Percentiles rank a stretch among this genome's conserved stretches.
Conservation (phyloP, 2,888 invertebrate genomes). For the Eupithecia exiguata region DNA sequence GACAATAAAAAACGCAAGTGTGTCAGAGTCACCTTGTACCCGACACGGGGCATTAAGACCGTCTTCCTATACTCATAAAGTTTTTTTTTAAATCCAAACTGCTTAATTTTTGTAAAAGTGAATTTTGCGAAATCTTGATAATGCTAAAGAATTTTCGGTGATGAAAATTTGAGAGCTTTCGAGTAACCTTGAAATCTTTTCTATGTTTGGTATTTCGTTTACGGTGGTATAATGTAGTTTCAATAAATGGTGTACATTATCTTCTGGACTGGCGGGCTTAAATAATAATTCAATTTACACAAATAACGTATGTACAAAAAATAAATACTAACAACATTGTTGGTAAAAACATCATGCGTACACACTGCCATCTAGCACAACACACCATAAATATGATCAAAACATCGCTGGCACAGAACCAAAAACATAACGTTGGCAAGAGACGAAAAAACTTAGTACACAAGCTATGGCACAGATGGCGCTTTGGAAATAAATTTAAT, state of each 20-base stretch:
- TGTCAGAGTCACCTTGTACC: conserved; percentile 26
- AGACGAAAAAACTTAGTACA: conserved; percentile 16
- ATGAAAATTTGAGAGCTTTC: not conserved
- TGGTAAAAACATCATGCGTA: not conserved
- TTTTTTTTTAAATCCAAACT: conserved; percentile 17
- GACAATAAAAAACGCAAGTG: conserved; percentile 23
- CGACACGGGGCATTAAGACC: conserved; percentile 32
- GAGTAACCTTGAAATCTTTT: not conserved
- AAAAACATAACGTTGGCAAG: conserved; percentile 5
- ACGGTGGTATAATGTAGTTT: no score
- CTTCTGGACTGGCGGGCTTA: no score
- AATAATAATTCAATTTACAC: no score
- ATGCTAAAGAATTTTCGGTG: not conserved
- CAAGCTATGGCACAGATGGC: conserved; percentile 27
- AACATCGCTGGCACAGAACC: not conserved
- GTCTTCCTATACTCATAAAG: conserved; percentile 34
- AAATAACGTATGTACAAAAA: not conserved
- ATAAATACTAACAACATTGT: not conserved
- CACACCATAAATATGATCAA: conserved; percentile 28
- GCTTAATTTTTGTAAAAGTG: conserved; percentile 19
- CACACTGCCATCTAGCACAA: conserved; percentile 23
- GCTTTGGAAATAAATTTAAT: conserved; percentile 16
- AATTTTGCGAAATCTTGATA: not conserved
- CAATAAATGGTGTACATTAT: no score
- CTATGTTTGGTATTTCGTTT: not conserved